Base-by-base conservation (phyloP, 2,113 vertebrate genomes). In the Ornithorhynchus anatinus region DNA sequence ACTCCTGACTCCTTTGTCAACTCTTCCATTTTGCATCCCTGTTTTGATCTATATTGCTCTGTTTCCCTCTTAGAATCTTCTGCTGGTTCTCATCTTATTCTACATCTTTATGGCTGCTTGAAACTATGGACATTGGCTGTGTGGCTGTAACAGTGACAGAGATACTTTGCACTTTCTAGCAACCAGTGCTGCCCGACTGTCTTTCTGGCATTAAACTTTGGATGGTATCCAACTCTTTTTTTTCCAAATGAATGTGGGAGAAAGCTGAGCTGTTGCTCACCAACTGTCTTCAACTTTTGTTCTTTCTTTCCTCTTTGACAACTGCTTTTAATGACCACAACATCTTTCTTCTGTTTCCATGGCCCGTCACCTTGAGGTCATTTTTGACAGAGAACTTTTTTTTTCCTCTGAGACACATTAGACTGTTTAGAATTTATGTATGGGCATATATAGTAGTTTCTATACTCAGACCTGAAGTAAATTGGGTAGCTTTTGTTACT, bases 371-470 rank as follows among this genome's bases (percentile, higher is more conserved):
- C 37, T 42, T 17, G 27, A 63, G 58, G 67, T 77, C n/a, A 1
- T 8, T 27, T 64, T 54, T 67, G 53, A 69, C 27, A 72, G 45
- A 51, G 10, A 80, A n/a, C n/a, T n/a, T n/a, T n/a, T n/a, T n/a
- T 62, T 23, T 51, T 40, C 42, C 59, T 59, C 47, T 63, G 53
- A 56, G 32, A 48, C 71, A 63, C 16, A 59, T 66, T 53, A 70
- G 37, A 31, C 10, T 45, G 12, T 66, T 54, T 56, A 10, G 42
- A 53, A 69, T 79, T 54, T 31, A 40, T 38, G 12, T 33, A 19
- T 45, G 15, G 47, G 47, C 14, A 5, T 5, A 19, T 23, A 22
- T 17, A 29, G 59, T 42, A 65, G 25, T 19, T 38, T 9, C 47
- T 31, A 36, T 37, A 43, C 25, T 51, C 16, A 53, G 20, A 59